Conservation (phyloP, 2,113 vertebrate species). For the Calcarius ornatus region DNA sequence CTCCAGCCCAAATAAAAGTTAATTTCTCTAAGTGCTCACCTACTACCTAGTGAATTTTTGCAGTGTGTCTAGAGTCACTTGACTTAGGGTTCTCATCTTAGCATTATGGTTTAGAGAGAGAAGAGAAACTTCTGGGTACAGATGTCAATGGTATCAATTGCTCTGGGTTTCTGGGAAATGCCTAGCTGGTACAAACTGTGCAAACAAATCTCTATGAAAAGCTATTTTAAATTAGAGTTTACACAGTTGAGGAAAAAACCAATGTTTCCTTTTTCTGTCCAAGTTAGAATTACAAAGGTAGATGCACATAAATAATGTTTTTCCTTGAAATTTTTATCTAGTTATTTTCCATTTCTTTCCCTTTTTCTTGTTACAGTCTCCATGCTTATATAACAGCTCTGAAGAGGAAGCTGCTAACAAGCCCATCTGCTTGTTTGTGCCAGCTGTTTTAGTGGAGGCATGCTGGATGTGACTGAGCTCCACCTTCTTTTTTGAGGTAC, state of each 20-base stretch:
- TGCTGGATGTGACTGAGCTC: not conserved
- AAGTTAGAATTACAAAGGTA: not conserved
- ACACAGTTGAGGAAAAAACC: not conserved
- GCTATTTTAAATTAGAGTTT: not conserved
- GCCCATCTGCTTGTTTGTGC: not conserved
- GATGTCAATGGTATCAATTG: not conserved
- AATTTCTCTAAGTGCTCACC: not conserved
- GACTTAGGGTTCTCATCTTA: not conserved
- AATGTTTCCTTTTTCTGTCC: not conserved
- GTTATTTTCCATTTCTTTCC: conserved; percentile 29
- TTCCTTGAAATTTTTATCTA: not conserved
- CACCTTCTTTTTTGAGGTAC: not conserved
- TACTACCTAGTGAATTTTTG: not conserved
- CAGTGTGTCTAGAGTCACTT: not conserved
- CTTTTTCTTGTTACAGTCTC: not conserved
- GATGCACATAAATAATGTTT: not conserved
- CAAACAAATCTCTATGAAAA: not conserved
- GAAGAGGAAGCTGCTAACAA: conserved; percentile 8
- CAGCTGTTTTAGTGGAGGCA: conserved; percentile 14
- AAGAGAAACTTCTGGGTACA: not conserved
- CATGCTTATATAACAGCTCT: conserved; percentile 14
- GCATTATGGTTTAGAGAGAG: not conserved
- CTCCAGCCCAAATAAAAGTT: not conserved
- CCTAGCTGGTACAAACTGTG: not conserved
- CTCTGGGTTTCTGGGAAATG: not conserved